Evolutionary conservation across 2,797 vertebrate genomes (phyloP).

Genomic region (Zenarchopterus dispar): DNA sequence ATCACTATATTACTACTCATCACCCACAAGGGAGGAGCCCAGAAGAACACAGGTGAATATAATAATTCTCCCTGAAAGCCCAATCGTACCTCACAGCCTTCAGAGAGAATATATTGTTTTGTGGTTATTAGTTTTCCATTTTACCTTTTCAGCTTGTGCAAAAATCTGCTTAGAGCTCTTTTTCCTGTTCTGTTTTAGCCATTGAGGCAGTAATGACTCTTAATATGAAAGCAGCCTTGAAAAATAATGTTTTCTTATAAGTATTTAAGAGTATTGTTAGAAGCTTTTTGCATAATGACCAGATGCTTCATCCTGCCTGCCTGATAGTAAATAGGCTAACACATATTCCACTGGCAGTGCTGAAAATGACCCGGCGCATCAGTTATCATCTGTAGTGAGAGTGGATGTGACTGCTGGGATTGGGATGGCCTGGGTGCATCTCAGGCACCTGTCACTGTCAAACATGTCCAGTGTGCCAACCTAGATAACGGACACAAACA

Average conservation of each 20-base stretch:
- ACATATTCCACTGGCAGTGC: conserved; percentile 52
- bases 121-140: not conserved
- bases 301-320: conserved; percentile 48
- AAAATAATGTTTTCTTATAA: too few relatives aligned
- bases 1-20: conserved; percentile 94
- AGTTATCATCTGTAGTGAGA: conserved; percentile 72
- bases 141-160: too few relatives aligned
- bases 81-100: not conserved
- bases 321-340: conserved; percentile 67
- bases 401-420: conserved; percentile 71
- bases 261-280: conserved; percentile 8
- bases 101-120: not conserved
- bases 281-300: conserved; percentile 23
- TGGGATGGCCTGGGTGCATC: conserved; percentile 58
- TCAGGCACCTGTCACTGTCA: conserved; percentile 66
- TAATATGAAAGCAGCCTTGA: too few relatives aligned
- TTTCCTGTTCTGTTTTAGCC: too few relatives aligned
- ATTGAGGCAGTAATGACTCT: too few relatives aligned
- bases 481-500: conserved; percentile 50
- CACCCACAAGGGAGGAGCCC: conserved; percentile 93
- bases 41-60: conserved; percentile 91
- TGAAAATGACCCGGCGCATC: conserved; percentile 59
- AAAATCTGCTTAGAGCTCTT: too few relatives aligned
- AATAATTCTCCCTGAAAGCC: conserved; percentile 11
- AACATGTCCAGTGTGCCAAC: conserved; percentile 53